Evolutionary conservation across 1,140 invertebrate species (phyloP).

Genomic region (Portunus trituberculatus): DNA sequence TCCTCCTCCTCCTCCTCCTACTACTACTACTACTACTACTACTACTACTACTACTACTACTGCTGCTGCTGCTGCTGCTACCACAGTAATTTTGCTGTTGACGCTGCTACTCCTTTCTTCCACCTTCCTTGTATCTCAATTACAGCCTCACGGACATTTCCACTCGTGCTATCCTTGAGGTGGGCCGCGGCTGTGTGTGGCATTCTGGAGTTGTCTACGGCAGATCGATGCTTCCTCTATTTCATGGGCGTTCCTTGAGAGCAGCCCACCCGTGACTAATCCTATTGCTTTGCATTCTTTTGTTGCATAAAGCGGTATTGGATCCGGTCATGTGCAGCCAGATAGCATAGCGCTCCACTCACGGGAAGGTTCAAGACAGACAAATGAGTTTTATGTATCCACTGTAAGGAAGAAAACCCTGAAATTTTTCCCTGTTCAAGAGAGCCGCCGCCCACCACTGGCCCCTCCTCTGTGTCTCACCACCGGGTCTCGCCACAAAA

Average conservation of each 20-base stretch:
- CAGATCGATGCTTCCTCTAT: neutral
- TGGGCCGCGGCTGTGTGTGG: too few species aligned
- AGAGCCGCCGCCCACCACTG: too few species aligned
- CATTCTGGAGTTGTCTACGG: too few species aligned
- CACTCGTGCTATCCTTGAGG: too few species aligned
- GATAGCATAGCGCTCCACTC: neutral
- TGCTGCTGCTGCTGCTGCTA: neutral
- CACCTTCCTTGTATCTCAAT: too few species aligned
- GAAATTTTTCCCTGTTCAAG: neutral
- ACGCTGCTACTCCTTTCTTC: too few species aligned
- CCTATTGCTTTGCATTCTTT: neutral
- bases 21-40: slow-evolving; percentile 22
- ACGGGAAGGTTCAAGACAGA: too few species aligned
- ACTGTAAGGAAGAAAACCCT: too few species aligned
- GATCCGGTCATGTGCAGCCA: neutral
- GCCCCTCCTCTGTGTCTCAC: neutral
- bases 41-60: neutral
- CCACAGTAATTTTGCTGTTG: neutral
- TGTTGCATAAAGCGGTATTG: neutral
- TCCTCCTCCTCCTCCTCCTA: neutral
- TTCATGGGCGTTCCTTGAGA: neutral
- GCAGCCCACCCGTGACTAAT: neutral
- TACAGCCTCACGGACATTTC: neutral
- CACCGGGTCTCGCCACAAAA: too few species aligned
- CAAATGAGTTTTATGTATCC: too few species aligned